Evolutionary conservation across 2,113 vertebrate genomes (phyloP), one percentile per base, ranked within the genome.

Genomic region (Megaceryle torquata): DNA sequence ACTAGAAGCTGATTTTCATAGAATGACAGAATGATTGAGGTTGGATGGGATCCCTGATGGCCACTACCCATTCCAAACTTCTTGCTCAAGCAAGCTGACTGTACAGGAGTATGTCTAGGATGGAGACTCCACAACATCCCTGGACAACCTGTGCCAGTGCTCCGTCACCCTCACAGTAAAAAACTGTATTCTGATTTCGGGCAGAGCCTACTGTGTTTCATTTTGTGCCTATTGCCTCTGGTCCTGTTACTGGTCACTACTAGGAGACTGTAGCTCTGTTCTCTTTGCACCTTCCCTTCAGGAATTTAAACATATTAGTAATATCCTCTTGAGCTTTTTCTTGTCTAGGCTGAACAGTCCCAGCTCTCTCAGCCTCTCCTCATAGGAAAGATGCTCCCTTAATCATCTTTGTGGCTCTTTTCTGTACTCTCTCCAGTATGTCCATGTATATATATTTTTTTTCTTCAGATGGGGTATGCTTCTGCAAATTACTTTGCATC

Each of bases 271-370:
- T 59, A n/a, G 2, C 8, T 67, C 29, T 33, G 8, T 44, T 24
- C 13, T 60, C 19, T 75, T 39, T 53, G 15, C 24, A 71, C 1
- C 2, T 2, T 54, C 4, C 8, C 8, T 67, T 79, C 29, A 63
- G 24, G 29, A 75, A 67, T 75, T 71, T 33, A 79, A 24, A 48
- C 24, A 43, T 29, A 41, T 26, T 15, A 15, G 24, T 33, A 33
- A n/a, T 18, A 56, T 17, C 3, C 4, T 12, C 1, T 1, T 0
- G 13, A 86, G 12, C 3, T 11, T 74, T 65, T 15, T 44, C 12
- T 86, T 56, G 24, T 71, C 19, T 10, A 54, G 13, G 25, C 11
- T 60, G n/a, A 82, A 31, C 16, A 48, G 15, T 7, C 10, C 3
- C 22, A 48, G 7, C 1, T 54, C 21, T 68, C 11, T 68, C 21